Conservation (phyloP, 2,888 invertebrate genomes). For the Ophion costatus region DNA sequence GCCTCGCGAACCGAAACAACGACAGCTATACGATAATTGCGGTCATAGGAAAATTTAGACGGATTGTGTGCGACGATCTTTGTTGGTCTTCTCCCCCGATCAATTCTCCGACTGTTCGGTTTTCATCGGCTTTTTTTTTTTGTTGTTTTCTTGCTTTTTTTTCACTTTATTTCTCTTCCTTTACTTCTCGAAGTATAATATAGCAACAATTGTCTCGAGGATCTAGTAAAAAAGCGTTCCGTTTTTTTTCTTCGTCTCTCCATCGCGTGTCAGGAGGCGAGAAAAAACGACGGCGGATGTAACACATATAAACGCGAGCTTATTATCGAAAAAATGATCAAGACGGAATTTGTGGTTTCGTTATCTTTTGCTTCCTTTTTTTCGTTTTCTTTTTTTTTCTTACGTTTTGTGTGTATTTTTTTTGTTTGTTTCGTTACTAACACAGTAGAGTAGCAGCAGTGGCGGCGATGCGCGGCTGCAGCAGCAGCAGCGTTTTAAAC, state of each 20-base stretch:
- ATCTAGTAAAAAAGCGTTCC: constrained; percentile 70
- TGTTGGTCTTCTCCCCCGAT: constrained; percentile 38
- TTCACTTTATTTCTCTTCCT: constrained; percentile 28
- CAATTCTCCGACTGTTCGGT: neutral
- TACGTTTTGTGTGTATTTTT: constrained; percentile 18
- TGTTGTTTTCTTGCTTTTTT: constrained; percentile 9
- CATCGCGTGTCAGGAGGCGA: constrained; percentile 60
- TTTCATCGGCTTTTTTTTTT: constrained; percentile 5
- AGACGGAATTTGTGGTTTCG: constrained; percentile 64
- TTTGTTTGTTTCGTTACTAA: constrained; percentile 45
- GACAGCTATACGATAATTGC: constrained; percentile 19
- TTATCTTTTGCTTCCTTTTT: constrained; percentile 27
- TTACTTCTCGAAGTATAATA: constrained; percentile 62
- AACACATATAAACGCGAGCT: constrained; percentile 60
- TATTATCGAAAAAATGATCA: constrained; percentile 64
- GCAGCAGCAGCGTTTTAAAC: constrained; percentile 40
- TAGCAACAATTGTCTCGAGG: constrained; percentile 66
- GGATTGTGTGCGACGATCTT: constrained; percentile 64
- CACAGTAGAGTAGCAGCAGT: constrained; percentile 49
- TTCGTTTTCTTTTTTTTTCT: constrained; percentile 18
- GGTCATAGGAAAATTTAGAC: constrained; percentile 65
- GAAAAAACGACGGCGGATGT: constrained; percentile 68
- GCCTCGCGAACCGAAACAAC: constrained; percentile 22
- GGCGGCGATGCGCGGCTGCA: constrained; percentile 17
- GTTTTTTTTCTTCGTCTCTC: constrained; percentile 30